Conservation (phyloP, 2,888 invertebrate species). For the Diogma glabrata region DNA sequence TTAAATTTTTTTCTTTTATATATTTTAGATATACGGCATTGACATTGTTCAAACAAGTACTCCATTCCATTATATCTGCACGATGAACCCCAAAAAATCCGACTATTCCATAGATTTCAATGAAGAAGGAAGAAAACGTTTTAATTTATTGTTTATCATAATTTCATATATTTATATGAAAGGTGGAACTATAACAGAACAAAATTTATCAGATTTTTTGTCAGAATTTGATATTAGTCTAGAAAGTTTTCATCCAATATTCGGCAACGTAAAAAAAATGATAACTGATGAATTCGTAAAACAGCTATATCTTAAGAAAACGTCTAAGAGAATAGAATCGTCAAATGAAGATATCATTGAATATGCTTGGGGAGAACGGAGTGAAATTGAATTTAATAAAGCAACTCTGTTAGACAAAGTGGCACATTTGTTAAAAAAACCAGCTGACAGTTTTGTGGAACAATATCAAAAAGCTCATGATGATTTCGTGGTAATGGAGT, state of each 20-base stretch:
- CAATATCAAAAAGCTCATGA: background rate
- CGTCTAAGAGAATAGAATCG: background rate
- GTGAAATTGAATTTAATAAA: slow-evolving; percentile 2
- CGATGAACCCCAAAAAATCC: background rate
- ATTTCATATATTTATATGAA: slow-evolving; percentile 1
- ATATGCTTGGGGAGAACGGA: slow-evolving; percentile 1
- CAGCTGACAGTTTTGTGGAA: slow-evolving; percentile 3
- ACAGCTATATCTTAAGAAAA: background rate
- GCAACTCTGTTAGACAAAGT: background rate
- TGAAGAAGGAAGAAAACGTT: background rate
- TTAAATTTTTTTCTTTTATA: no score
- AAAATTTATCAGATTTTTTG: background rate
- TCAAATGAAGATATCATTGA: background rate
- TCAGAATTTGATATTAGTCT: background rate
- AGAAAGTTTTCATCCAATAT: background rate
- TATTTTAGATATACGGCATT: background rate
- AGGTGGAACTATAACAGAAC: background rate
- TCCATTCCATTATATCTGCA: background rate
- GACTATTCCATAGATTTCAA: background rate
- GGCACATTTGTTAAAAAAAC: background rate
- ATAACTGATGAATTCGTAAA: background rate
- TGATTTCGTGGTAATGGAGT: no score
- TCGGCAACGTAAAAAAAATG: slow-evolving; percentile 4
- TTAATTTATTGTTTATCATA: background rate
- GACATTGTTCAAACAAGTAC: background rate